A percentile compares a stretch with the other conserved stretches of the same genome.
Evolutionary conservation across 2,888 invertebrate genomes (phyloP).

Genomic region (Allygus modestus): DNA sequence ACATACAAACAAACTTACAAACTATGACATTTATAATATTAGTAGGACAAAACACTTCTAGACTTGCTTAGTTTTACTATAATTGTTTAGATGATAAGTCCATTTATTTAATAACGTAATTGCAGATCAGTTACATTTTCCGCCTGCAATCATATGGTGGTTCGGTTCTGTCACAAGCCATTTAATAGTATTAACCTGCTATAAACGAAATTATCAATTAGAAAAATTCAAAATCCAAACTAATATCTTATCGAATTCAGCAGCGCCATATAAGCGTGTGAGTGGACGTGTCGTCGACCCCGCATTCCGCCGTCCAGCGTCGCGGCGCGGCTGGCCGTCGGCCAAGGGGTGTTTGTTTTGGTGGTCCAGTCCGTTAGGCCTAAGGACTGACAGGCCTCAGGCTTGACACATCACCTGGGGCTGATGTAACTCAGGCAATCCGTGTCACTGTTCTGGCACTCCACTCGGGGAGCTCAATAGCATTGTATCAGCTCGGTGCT

Average conservation of each 20-base stretch:
- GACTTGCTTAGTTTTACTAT: no score
- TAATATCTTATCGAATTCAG: neutral
- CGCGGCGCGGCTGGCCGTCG: neutral
- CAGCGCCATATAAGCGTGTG: neutral
- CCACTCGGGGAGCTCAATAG: neutral
- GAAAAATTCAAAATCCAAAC: no score
- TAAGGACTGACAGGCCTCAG: slow-evolving; percentile 24
- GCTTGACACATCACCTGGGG: neutral
- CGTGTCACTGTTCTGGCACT: neutral
- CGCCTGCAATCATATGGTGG: no score
- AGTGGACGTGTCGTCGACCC: neutral
- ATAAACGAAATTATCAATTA: no score
- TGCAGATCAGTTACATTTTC: no score
- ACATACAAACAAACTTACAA: no score
- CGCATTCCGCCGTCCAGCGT: neutral
- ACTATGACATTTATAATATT: no score
- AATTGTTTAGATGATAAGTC: no score
- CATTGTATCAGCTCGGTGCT: neutral
- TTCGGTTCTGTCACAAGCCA: no score
- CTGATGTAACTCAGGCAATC: neutral
- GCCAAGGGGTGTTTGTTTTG: neutral
- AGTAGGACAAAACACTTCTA: no score
- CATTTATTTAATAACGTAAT: no score
- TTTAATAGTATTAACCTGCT: no score
- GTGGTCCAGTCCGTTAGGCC: slow-evolving; percentile 32